These are phyloP conservation scores for Mimas tiliae DNA, from an alignment of 2,888 invertebrate genomes.

Conservation along the genomic window DNA sequence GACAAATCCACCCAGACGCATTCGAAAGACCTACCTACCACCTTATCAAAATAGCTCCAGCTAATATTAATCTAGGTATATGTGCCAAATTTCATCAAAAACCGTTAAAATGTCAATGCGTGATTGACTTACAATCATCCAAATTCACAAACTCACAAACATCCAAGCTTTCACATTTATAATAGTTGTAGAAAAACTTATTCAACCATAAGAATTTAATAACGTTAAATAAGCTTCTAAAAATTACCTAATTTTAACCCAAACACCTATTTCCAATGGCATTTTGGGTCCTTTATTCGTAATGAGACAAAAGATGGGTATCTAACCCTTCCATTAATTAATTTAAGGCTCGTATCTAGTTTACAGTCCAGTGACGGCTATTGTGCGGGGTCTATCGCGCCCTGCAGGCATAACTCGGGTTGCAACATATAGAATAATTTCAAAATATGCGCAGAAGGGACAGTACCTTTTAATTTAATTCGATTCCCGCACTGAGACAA, in stretches of 20 bases:
- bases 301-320: conserved; percentile 43
- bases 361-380: conserved; percentile 55
- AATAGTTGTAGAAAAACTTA: too few relatives aligned
- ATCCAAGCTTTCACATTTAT: too few relatives aligned
- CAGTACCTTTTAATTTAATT: conserved; percentile 2
- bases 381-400: conserved; percentile 53
- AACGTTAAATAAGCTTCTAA: conserved; percentile 9
- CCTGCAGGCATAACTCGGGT: conserved; percentile 37
- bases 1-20: too few relatives aligned
- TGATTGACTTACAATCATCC: too few relatives aligned
- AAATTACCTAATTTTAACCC: conserved; percentile 15
- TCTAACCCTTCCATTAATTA: conserved; percentile 55
- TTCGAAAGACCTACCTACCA: too few relatives aligned
- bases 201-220: neutral
- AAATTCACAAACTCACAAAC: too few relatives aligned
- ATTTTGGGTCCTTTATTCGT: conserved; percentile 38
- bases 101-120: too few relatives aligned
- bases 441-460: conserved; percentile 27
- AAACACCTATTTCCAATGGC: conserved; percentile 35
- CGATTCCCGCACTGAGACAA: too few relatives aligned
- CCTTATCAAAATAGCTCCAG: too few relatives aligned
- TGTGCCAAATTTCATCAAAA: too few relatives aligned
- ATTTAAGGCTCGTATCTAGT: conserved; percentile 60
- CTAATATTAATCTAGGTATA: too few relatives aligned
- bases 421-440: conserved; percentile 34